Base-by-base conservation (phyloP, 2,797 vertebrate genomes). In the Urocyon cinereoargenteus region DNA sequence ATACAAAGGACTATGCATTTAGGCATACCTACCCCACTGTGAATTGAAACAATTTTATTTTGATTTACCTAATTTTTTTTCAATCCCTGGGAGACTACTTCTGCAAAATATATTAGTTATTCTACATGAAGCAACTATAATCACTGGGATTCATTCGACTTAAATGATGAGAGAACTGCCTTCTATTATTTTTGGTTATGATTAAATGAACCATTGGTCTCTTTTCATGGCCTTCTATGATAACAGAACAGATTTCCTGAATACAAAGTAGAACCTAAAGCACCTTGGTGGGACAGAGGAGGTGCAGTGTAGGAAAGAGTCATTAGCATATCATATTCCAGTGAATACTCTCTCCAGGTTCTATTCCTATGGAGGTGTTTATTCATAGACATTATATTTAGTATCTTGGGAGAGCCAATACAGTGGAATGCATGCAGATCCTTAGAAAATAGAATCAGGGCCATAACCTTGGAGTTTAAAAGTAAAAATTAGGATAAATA, bases 1-100 rank as follows among this genome's bases (percentile, higher is more conserved):
- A 73, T 12, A 21, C 73, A 86, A 57, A 95, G 31, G 55, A 68
- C 21, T 77, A 36, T 64, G 49, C n/a, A 57, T 70, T 26, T 21
- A 90, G 82, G 73, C 34, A 31, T 28, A 85, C 7, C n/a, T 75
- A 86, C 4, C 14, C 66, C 36, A 70, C 0, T 83, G 84, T 45
- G 88, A 93, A 81, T 51, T 89, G n/a, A 78, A 92, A 85, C 21
- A 66, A 14, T n/a, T 79, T 90, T 61, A 61, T 28, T 22, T 75
- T 85, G 40, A 90, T 88, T 87, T 85, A 77, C 40, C 28, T 26
- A 49, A 51, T 9, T 45, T 82, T 13, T 59, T 55, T 34, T 40
- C 36, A 21, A 28, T 77, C 36, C 51, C 81, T 81, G n/a, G 45
- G 78, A 84, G 55, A 64, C 49, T 53, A 91, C 40, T 64, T 79